These are phyloP conservation scores for Gracilinanus agilis DNA, from an alignment of 2,113 vertebrate species.

Conservation along the genomic window DNA sequence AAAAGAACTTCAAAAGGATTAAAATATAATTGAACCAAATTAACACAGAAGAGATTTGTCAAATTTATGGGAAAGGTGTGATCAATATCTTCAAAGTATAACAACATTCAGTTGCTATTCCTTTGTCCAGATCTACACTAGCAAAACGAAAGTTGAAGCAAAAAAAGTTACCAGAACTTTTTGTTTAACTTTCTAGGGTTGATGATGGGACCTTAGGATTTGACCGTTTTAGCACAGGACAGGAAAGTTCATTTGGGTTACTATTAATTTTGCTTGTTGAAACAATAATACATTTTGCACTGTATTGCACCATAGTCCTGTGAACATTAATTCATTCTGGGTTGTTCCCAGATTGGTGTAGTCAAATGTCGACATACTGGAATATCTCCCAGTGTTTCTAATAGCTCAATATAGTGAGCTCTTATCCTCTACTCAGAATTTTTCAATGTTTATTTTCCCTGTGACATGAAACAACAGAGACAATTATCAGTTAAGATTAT, in stretches of 20 bases:
- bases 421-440: conserved; percentile 69
- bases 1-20: conserved; percentile 67
- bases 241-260: conserved; percentile 36
- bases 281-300: conserved; percentile 63
- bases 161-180: conserved; percentile 67
- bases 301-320: conserved; percentile 65
- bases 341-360: conserved; percentile 42
- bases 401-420: conserved; percentile 69
- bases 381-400: conserved; percentile 59
- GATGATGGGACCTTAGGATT: conserved; percentile 7
- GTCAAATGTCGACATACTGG: conserved; percentile 47
- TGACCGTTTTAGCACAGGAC: conserved; percentile 32
- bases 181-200: conserved; percentile 51
- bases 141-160: conserved; percentile 74
- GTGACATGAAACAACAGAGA: conserved; percentile 63
- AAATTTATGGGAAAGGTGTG: conserved; percentile 52
- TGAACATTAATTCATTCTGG: conserved; percentile 52
- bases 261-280: conserved; percentile 62
- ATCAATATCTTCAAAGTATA: conserved; percentile 49
- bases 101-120: conserved; percentile 30
- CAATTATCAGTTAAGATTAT: conserved; percentile 56
- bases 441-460: conserved; percentile 67
- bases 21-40: conserved; percentile 62
- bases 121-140: conserved; percentile 48
- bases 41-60: conserved; percentile 56